phyloP scores from a whole-genome alignment of 2,113 vertebrate genomes.

The Lepus europaeus region DNA sequence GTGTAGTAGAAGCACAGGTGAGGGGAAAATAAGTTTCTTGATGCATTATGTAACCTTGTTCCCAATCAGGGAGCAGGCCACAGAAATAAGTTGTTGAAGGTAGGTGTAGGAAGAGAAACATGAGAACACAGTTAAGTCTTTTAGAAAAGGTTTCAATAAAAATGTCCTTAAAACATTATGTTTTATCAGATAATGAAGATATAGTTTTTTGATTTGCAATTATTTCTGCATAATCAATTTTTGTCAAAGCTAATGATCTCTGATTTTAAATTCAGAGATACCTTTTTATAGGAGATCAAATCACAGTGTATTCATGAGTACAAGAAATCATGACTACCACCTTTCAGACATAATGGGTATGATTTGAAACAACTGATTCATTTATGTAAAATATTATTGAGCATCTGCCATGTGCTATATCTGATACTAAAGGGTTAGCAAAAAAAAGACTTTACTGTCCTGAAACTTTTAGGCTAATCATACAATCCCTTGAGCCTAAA shows the following conservation, averaged over 20 bases:
- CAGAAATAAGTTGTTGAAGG: conserved; percentile 62
- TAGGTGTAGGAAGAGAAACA: conserved; percentile 58
- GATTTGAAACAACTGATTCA: conserved; percentile 25
- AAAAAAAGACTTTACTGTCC: background rate
- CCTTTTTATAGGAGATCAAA: background rate
- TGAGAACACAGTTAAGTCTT: conserved; percentile 73
- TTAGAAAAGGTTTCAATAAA: conserved; percentile 53
- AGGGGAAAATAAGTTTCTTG: conserved; percentile 53
- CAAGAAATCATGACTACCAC: background rate
- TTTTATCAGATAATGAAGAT: conserved; percentile 51
- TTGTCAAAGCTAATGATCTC: conserved; percentile 5
- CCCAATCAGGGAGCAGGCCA: conserved; percentile 35
- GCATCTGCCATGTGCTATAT: background rate
- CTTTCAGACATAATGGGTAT: background rate
- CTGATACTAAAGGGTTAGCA: background rate
- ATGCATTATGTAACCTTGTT: conserved; percentile 62
- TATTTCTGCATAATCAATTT: conserved; percentile 56
- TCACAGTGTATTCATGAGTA: background rate
- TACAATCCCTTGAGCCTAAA: conserved; percentile 25
- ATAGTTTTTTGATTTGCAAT: conserved; percentile 59
- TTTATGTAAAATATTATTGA: conserved; percentile 16
- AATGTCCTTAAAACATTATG: conserved; percentile 30
- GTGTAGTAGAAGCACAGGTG: background rate
- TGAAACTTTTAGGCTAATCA: background rate
- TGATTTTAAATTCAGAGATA: conserved; percentile 61